Evolutionary conservation across 2,113 vertebrate species (phyloP).

Genomic region (Monarcha castaneiventris): DNA sequence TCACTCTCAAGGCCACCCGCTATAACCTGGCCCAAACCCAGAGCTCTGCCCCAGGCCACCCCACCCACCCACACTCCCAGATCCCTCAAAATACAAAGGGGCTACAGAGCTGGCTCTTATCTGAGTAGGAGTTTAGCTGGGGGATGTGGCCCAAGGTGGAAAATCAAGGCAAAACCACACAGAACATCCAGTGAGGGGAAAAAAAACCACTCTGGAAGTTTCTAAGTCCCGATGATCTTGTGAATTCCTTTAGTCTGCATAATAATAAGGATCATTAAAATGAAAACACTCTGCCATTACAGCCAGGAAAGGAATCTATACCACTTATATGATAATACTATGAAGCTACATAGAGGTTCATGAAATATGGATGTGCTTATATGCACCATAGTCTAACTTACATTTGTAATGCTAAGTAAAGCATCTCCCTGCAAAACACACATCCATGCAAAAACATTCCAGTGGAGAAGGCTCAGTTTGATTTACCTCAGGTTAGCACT

Average conservation of each 20-base stretch:
- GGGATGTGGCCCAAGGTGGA: background rate
- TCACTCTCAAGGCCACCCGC: background rate
- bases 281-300: constrained; percentile 39
- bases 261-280: constrained; percentile 57
- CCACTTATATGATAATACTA: constrained; percentile 54
- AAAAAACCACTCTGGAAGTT: background rate
- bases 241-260: constrained; percentile 42
- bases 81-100: background rate
- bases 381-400: constrained; percentile 27
- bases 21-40: background rate
- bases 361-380: constrained; percentile 64
- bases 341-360: constrained; percentile 42
- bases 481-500: constrained; percentile 13
- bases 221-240: background rate
- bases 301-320: constrained; percentile 48
- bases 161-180: background rate
- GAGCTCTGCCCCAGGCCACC: background rate
- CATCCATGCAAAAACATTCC: constrained; percentile 13
- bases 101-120: fast-evolving
- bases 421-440: constrained; percentile 54
- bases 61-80: background rate
- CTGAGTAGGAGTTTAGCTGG: background rate
- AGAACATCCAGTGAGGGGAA: background rate
- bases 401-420: constrained; percentile 68
- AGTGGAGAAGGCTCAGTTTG: background rate